phyloP scores from a whole-genome alignment of 2,113 vertebrate species.

The Sminthopsis crassicaudata region DNA sequence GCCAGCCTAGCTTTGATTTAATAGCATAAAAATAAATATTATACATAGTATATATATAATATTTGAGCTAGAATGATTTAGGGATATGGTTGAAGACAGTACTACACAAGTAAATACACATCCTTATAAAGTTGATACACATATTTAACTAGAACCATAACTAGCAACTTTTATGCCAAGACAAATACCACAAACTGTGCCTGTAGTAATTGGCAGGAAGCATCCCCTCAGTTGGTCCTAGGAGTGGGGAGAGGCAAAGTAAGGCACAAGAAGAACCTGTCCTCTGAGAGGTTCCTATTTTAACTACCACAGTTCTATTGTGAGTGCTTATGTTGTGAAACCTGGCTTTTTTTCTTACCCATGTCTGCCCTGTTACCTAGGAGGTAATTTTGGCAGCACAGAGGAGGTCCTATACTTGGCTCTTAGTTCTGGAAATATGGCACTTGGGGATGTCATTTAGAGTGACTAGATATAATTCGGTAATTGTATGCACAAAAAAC shows the following conservation, averaged over 20 bases:
- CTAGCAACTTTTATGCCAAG: not conserved
- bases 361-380: constrained; percentile 10
- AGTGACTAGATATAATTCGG: no score
- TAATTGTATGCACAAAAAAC: no score
- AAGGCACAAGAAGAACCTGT: not conserved
- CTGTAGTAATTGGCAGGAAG: not conserved
- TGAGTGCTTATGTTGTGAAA: constrained; percentile 62
- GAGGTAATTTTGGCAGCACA: constrained; percentile 34
- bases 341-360: constrained; percentile 55
- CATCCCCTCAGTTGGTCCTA: not conserved
- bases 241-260: not conserved
- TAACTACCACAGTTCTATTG: constrained; percentile 15
- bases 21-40: not conserved
- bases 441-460: not conserved
- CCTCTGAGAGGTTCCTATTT: not conserved
- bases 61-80: not conserved
- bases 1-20: not conserved
- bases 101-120: not conserved
- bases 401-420: no score
- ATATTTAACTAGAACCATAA: not conserved
- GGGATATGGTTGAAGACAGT: not conserved
- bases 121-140: not conserved
- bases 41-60: not conserved
- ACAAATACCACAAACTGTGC: not conserved
- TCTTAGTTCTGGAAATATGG: constrained; percentile 41